A percentile compares a stretch with the other conserved stretches of the same genome.
phyloP scores from a whole-genome alignment of 2,797 vertebrate genomes.

The Pachyuromys duprasi region DNA sequence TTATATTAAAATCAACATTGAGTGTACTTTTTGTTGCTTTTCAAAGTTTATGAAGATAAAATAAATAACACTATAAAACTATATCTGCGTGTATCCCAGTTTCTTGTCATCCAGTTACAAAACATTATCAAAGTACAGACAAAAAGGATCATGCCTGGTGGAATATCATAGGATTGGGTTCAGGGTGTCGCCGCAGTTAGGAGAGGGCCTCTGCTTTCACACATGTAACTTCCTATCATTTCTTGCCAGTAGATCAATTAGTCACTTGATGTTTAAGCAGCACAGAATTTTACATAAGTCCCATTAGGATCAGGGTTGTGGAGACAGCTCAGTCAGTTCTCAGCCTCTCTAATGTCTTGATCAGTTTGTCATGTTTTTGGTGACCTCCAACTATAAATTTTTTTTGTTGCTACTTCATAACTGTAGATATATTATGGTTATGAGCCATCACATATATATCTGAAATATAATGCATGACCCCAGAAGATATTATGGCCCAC shows the following conservation, averaged over 20 bases:
- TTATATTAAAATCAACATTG: background rate
- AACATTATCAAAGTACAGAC: background rate
- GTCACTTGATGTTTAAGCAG: conserved; percentile 45
- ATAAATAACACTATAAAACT: background rate
- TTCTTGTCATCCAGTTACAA: background rate
- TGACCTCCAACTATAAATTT: background rate
- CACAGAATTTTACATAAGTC: background rate
- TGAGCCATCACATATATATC: background rate
- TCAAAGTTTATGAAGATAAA: conserved; percentile 27
- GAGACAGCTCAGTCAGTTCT: background rate
- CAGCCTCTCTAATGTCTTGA: background rate
- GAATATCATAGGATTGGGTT: background rate
- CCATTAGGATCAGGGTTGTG: background rate
- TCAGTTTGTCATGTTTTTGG: background rate
- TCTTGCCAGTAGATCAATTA: conserved; percentile 18
- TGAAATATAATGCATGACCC: background rate
- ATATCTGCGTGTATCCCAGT: background rate
- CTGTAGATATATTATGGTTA: background rate
- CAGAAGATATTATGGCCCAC: no score
- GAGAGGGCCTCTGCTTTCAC: background rate
- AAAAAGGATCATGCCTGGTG: background rate
- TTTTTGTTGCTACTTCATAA: background rate
- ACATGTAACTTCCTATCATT: background rate
- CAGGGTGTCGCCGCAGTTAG: background rate
- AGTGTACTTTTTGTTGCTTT: background rate